phyloP scores from a whole-genome alignment of 2,113 vertebrate genomes.

The Morphnarchus princeps region DNA sequence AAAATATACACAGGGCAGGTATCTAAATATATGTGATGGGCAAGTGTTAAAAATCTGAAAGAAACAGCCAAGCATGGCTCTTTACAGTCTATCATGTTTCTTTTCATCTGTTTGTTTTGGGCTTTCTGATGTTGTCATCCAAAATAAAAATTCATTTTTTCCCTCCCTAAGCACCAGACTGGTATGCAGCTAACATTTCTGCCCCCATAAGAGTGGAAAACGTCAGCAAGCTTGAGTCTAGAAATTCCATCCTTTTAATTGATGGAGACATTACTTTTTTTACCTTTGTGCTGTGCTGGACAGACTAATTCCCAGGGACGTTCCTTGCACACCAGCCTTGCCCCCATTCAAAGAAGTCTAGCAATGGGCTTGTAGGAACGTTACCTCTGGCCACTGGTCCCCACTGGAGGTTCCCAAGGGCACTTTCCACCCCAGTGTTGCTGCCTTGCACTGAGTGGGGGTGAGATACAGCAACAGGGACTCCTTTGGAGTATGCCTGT shows the following conservation, averaged over 20 bases:
- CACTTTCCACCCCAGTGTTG: not conserved
- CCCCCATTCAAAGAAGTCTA: not conserved
- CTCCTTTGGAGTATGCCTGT: not conserved
- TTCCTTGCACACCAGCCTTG: not conserved
- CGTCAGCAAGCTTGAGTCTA: not conserved
- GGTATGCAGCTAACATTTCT: not conserved
- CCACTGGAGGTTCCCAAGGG: not conserved
- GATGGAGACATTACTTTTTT: not conserved
- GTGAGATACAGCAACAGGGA: not conserved
- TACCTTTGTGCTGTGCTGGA: not conserved
- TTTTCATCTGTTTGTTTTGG: not conserved
- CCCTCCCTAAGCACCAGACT: not conserved
- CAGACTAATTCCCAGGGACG: not conserved
- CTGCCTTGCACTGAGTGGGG: not conserved
- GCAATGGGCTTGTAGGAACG: rapidly evolving
- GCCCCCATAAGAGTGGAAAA: not conserved
- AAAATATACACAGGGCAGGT: not conserved
- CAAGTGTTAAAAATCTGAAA: not conserved
- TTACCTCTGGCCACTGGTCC: not conserved
- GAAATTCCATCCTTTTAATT: not conserved
- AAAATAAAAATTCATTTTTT: not conserved
- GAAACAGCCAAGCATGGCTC: not conserved
- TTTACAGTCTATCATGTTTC: not conserved
- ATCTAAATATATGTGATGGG: not conserved
- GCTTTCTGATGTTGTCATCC: not conserved